Percentiles rank a stretch among this genome's conserved stretches.
Conservation (phyloP, 2,113 vertebrate species). For the Strix aluco region DNA sequence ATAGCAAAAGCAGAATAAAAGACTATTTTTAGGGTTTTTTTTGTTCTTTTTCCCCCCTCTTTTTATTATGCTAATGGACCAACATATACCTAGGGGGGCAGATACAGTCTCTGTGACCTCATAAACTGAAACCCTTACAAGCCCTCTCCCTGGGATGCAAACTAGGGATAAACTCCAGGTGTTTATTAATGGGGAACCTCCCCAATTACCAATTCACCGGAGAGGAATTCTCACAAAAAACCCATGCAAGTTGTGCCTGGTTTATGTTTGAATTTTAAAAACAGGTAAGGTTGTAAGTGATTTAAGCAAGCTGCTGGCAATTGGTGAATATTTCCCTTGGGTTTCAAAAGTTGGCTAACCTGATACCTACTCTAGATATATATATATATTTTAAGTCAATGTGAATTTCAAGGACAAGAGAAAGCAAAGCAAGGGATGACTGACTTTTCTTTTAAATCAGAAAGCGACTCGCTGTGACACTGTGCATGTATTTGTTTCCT, state of each 20-base stretch:
- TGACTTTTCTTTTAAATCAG: background rate
- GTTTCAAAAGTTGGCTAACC: background rate
- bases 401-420: background rate
- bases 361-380: background rate
- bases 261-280: background rate
- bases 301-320: background rate
- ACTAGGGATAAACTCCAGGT: background rate
- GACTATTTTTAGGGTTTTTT: background rate
- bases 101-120: background rate
- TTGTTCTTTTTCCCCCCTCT: fast-evolving
- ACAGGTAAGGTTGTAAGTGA: background rate
- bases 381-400: background rate
- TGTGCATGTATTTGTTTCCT: background rate
- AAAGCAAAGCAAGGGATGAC: background rate
- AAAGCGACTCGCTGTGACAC: background rate
- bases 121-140: background rate
- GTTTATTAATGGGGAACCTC: background rate
- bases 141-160: background rate
- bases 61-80: background rate
- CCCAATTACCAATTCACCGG: background rate
- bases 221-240: background rate
- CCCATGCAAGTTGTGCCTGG: background rate
- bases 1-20: background rate
- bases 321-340: background rate
- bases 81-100: fast-evolving